Conservation (phyloP, 2,888 invertebrate species). For the Ctenicera cuprea region DNA sequence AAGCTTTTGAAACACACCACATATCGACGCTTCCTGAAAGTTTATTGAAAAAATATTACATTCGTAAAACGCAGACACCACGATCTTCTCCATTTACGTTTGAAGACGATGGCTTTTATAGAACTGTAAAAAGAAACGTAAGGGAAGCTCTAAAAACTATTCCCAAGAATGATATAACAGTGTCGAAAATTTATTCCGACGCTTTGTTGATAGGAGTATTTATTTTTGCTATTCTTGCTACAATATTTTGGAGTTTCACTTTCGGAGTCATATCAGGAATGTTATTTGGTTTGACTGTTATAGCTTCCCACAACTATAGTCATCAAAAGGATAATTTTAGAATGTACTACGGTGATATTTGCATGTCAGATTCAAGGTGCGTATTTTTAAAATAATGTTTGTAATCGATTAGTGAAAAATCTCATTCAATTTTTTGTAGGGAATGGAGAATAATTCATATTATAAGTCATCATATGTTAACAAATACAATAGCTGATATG, state of each 20-base stretch:
- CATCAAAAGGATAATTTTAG: slow-evolving; percentile 85
- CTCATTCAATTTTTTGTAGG: too few species aligned
- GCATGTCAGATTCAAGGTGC: slow-evolving; percentile 79
- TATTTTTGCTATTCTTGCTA: slow-evolving; percentile 65
- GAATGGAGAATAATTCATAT: slow-evolving; percentile 80
- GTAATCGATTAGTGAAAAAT: too few species aligned
- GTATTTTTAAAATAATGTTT: neutral
- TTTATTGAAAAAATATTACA: slow-evolving; percentile 79
- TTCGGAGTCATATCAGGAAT: slow-evolving; percentile 75
- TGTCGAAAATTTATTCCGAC: slow-evolving; percentile 71
- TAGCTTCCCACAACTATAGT: slow-evolving; percentile 85
- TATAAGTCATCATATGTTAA: slow-evolving; percentile 85
- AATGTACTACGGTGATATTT: slow-evolving; percentile 86
- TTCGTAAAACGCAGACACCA: slow-evolving; percentile 77
- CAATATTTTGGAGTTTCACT: slow-evolving; percentile 67
- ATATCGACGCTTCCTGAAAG: slow-evolving; percentile 75
- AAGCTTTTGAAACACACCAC: slow-evolving; percentile 84
- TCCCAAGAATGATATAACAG: slow-evolving; percentile 63
- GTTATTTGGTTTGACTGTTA: slow-evolving; percentile 76
- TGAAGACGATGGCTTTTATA: slow-evolving; percentile 84
- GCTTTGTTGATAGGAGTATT: slow-evolving; percentile 67
- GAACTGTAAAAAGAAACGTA: slow-evolving; percentile 79
- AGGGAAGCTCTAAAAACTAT: slow-evolving; percentile 75
- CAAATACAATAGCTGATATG: slow-evolving; percentile 85
- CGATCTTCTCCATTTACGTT: slow-evolving; percentile 85